Evolutionary conservation across 23 tunicate genomes (phyloP), one percentile per base, ranked within the genome.

Genomic region (Diplosoma virens): DNA sequence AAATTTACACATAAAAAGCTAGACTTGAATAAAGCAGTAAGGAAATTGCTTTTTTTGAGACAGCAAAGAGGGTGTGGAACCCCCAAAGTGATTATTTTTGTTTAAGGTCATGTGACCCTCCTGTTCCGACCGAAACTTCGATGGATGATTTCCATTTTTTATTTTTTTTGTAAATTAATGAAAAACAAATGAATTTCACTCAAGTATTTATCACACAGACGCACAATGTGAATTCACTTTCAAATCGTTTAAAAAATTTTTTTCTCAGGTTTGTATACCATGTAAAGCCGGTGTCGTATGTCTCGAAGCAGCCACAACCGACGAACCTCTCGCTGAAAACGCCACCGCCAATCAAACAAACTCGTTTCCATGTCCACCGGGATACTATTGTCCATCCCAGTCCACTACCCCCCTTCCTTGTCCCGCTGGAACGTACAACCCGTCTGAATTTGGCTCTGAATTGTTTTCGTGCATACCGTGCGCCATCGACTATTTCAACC

Each of bases 361-460:
- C 34, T 87, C 99, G 24, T 94, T 54, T 48, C 95, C 94, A 27
- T 94, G 99, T 67, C 99, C 99, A 0, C 84, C 84, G 30, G 99
- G 99, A 7, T 94, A 94, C 36, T 94, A 72, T 47, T 94, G 99
- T 74, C 87, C 87, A 17, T 68, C 80, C 9, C 85, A 85, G 1
- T 69, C 95, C 6, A 79, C 36, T 21, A 21, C 27, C 9, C 99
- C 99, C 4, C 75, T 80, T 0, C 79, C 95, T 32, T 94, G 99
- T 45, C 99, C 99, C 2, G 79, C 81, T 37, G 99, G 99, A 52
- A 87, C 83, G 16, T 94, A 87, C 75, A 83, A 88, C 37, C 84
- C 90, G 11, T 37, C 33, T 48, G 99, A 94, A 34, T 88, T 80
- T 58, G 94, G 59, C 25, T 16, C 58, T 7, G 25, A 53, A 7